These are phyloP conservation scores for Dastarcus helophoroides DNA, from an alignment of 2,888 invertebrate species.

Conservation along the genomic window DNA sequence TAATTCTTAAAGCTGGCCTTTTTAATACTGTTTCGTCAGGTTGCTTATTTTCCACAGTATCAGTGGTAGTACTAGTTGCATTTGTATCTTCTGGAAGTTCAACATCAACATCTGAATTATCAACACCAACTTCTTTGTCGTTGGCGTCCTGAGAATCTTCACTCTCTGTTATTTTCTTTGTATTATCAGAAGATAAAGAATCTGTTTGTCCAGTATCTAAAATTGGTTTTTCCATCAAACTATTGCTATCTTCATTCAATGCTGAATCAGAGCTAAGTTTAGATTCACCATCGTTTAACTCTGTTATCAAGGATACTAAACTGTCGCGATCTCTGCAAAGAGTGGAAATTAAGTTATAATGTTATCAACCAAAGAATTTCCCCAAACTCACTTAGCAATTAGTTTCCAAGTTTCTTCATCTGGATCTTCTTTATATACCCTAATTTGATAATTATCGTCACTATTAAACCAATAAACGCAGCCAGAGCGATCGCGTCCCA, in stretches of 20 bases:
- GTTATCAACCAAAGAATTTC: slow-evolving; percentile 1
- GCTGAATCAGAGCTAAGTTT: slow-evolving; percentile 46
- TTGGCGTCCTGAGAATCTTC: slow-evolving; percentile 36
- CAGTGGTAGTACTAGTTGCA: slow-evolving; percentile 19
- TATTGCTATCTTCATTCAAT: slow-evolving; percentile 53
- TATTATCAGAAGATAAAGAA: slow-evolving; percentile 16
- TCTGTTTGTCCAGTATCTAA: slow-evolving; percentile 43
- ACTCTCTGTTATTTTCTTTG: slow-evolving; percentile 24
- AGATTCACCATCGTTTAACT: slow-evolving; percentile 60
- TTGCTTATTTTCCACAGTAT: slow-evolving; percentile 26
- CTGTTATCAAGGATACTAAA: slow-evolving; percentile 64
- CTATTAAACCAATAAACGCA: slow-evolving; percentile 90
- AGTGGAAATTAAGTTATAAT: slow-evolving; percentile 2
- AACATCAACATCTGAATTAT: slow-evolving; percentile 1
- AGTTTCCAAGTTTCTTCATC: slow-evolving; percentile 95
- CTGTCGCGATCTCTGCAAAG: slow-evolving; percentile 49
- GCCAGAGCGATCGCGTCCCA: slow-evolving; percentile 86
- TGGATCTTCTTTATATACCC: slow-evolving; percentile 88
- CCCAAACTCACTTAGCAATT: slow-evolving; percentile 61
- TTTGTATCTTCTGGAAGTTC: background rate
- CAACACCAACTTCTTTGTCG: slow-evolving; percentile 12
- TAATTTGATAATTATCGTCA: slow-evolving; percentile 77
- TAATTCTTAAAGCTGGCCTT: slow-evolving; percentile 28
- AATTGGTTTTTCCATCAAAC: slow-evolving; percentile 44
- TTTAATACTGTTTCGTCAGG: slow-evolving; percentile 42